Conservation (phyloP, 1,140 invertebrate genomes). For the Rhyzopertha dominica region DNA sequence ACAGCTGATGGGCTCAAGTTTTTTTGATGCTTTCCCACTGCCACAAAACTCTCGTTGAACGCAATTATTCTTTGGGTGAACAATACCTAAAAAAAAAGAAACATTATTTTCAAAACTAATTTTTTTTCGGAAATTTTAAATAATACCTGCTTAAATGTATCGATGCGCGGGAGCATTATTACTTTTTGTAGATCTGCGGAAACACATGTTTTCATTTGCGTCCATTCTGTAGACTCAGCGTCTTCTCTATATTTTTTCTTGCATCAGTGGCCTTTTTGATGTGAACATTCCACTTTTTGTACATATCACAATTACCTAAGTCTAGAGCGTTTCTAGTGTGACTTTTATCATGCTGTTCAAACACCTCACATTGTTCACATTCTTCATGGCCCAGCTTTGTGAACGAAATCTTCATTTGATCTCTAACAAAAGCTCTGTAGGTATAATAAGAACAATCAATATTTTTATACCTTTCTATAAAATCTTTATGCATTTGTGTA, state of each 20-base stretch:
- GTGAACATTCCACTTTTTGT: conserved; percentile 7
- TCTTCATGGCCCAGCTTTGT: too few relatives aligned
- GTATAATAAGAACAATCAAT: too few relatives aligned
- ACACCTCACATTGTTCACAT: too few relatives aligned
- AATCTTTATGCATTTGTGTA: conserved; percentile 33
- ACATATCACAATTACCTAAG: conserved; percentile 8
- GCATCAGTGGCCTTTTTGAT: conserved; percentile 5
- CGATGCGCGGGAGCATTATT: conserved; percentile 36
- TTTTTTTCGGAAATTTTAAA: too few relatives aligned
- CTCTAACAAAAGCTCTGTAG: too few relatives aligned
- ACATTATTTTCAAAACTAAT: too few relatives aligned
- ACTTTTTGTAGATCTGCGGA: conserved; percentile 37
- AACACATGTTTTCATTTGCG: conserved; percentile 16
- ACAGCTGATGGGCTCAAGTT: conserved; percentile 15
- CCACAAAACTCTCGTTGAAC: conserved; percentile 31
- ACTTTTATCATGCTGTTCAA: too few relatives aligned
- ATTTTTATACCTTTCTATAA: conserved; percentile 25
- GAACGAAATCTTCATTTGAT: too few relatives aligned
- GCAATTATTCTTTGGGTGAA: conserved; percentile 24
- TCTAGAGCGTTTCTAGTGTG: too few relatives aligned
- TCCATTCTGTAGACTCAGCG: background rate
- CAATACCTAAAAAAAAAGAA: too few relatives aligned
- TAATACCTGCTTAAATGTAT: conserved; percentile 28
- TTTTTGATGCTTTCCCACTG: conserved; percentile 15
- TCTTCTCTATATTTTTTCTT: conserved; percentile 13